These are phyloP conservation scores for Portevinia maculata DNA, from an alignment of 2,888 invertebrate species.

Conservation along the genomic window DNA sequence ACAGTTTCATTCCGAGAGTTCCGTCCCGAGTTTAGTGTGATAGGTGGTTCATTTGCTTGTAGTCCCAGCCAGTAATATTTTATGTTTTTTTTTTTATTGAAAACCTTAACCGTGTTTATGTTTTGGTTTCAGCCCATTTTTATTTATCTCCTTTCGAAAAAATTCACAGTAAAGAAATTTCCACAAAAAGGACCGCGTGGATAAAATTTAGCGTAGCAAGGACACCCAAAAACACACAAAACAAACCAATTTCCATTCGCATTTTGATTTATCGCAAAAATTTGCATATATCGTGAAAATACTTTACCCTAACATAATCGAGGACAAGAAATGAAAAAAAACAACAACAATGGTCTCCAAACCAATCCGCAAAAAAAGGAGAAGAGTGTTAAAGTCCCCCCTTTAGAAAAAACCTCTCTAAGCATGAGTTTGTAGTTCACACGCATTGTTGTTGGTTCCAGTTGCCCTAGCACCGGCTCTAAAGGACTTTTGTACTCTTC, in stretches of 20 bases:
- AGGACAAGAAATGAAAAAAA: slow-evolving; percentile 14
- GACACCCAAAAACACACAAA: neutral
- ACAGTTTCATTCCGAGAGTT: too few relatives aligned
- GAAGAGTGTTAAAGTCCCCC: slow-evolving; percentile 17
- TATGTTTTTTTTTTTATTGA: too few relatives aligned
- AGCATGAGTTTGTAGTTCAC: slow-evolving; percentile 32
- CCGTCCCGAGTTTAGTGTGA: too few relatives aligned
- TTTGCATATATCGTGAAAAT: slow-evolving; percentile 50
- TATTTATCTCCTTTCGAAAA: too few relatives aligned
- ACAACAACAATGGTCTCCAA: slow-evolving; percentile 6
- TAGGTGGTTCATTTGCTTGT: too few relatives aligned
- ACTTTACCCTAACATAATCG: slow-evolving; percentile 35
- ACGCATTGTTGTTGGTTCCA: slow-evolving; percentile 14
- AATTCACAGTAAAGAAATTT: too few relatives aligned
- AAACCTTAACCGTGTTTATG: too few relatives aligned
- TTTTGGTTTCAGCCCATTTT: too few relatives aligned
- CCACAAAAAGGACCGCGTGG: too few relatives aligned
- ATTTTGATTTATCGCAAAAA: slow-evolving; percentile 58
- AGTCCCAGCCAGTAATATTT: too few relatives aligned
- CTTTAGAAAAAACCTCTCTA: slow-evolving; percentile 2
- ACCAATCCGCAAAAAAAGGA: slow-evolving; percentile 29
- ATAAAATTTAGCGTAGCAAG: too few relatives aligned
- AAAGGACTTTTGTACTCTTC: slow-evolving; percentile 23
- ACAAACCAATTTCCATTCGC: slow-evolving; percentile 50
- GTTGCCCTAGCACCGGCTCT: slow-evolving; percentile 17